A percentile compares a stretch with the other conserved stretches of the same genome.
Conservation (phyloP, 2,113 vertebrate genomes). For the Scophthalmus maximus region DNA sequence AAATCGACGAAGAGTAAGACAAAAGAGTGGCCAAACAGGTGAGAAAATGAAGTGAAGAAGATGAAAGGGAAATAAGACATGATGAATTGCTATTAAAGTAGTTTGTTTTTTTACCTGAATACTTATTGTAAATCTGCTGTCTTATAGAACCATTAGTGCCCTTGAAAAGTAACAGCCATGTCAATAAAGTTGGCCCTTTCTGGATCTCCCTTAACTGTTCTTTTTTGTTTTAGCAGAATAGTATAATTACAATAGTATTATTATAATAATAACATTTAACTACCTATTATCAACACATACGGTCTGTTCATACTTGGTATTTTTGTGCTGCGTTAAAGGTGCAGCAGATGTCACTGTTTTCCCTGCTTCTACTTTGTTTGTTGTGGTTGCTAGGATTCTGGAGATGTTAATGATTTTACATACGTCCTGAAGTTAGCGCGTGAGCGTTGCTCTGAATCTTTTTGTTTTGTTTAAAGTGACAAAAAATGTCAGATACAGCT, state of each 20-base stretch:
- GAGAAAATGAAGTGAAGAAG: no score
- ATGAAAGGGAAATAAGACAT: no score
- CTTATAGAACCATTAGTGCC: slow-evolving; percentile 43
- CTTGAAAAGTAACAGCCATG: slow-evolving; percentile 70
- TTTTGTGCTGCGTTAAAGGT: not conserved
- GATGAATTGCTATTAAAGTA: no score
- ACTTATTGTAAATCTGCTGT: slow-evolving; percentile 83
- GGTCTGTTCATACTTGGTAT: no score
- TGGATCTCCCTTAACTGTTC: not conserved
- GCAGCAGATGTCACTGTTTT: slow-evolving; percentile 25
- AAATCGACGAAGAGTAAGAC: no score
- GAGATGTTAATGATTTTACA: not conserved
- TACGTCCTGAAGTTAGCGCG: rapidly evolving
- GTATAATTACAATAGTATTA: no score
- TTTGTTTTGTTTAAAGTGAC: not conserved
- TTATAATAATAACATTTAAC: no score
- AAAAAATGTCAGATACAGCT: slow-evolving; percentile 68
- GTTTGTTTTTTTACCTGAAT: slow-evolving; percentile 70
- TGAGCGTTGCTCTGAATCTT: not conserved
- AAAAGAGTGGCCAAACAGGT: no score
- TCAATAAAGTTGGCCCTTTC: slow-evolving; percentile 81
- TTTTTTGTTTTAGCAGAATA: no score
- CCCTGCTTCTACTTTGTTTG: slow-evolving; percentile 14
- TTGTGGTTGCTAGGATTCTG: slow-evolving; percentile 74
- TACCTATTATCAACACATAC: no score